Base-by-base conservation (phyloP, 2,888 invertebrate genomes). In the Rugalucina vietnamica region DNA sequence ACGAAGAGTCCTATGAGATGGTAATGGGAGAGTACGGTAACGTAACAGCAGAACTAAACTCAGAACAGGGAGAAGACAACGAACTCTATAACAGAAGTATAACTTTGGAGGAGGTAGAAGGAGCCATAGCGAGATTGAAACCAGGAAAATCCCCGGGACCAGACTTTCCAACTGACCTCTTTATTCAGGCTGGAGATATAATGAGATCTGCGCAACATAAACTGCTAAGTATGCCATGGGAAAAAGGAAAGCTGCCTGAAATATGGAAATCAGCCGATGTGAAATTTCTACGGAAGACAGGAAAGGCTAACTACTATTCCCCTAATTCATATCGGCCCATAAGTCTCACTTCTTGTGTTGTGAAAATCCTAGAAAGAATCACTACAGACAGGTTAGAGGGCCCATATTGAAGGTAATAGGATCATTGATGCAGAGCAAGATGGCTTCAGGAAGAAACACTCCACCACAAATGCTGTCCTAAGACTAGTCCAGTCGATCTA, bases 301-400 rank as follows among this genome's bases (percentile, higher is more conserved):
- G 78, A 4, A 82, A 82, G 32, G 37, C 32, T 1, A 34, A 32
- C 1, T 78, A 75, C 34, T 43, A 78, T 32, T 29, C 27, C 4
- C 27, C 82, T 21, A 10, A 57, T 8, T 70, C 76, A 24, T 73
- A 82, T 50, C 29, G 77, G 54, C 78, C 78, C 34, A 82, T 82
- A 1, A 82, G 82, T 24, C 75, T 82, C 1, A 82, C 82, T n/a
- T n/a, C n/a, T n/a, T n/a, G n/a, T n/a, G n/a, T n/a, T n/a, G n/a
- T n/a, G n/a, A n/a, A n/a, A n/a, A n/a, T n/a, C n/a, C n/a, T n/a
- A n/a, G n/a, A n/a, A n/a, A n/a, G n/a, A n/a, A n/a, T n/a, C n/a
- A n/a, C n/a, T n/a, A n/a, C n/a, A n/a, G n/a, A n/a, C n/a, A n/a
- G n/a, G n/a, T n/a, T n/a, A n/a, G n/a, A n/a, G n/a, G n/a, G n/a